Evolutionary conservation across 2,113 vertebrate species (phyloP).

Genomic region (Ammodytes dubius): DNA sequence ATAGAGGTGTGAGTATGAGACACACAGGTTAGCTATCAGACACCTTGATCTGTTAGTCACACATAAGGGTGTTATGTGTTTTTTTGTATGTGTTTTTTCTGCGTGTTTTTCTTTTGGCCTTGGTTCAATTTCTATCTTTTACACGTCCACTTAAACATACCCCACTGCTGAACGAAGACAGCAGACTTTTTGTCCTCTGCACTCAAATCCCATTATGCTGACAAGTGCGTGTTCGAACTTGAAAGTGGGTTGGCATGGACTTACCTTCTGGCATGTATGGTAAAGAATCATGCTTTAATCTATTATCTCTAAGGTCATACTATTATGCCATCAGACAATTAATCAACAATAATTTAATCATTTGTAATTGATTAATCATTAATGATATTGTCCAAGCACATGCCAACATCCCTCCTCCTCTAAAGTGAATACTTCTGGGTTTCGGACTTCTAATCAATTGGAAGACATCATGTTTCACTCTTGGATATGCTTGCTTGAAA

Average conservation of each 20-base stretch:
- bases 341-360: no score
- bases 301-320: no score
- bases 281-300: no score
- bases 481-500: not conserved
- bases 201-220: no score
- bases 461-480: not conserved
- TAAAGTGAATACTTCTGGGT: not conserved
- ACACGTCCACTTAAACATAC: not conserved
- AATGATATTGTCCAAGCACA: not conserved
- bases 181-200: no score
- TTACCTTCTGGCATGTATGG: no score
- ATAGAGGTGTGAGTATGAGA: constrained; percentile 9
- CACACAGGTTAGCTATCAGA: constrained; percentile 13
- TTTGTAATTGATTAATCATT: not conserved
- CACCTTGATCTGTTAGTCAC: constrained; percentile 30
- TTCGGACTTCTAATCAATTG: not conserved
- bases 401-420: no score
- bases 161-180: no score
- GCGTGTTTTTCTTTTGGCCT: not conserved
- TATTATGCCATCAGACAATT: no score
- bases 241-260: no score
- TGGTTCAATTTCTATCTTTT: constrained; percentile 15
- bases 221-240: no score
- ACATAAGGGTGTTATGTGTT: constrained; percentile 16
- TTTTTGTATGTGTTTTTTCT: not conserved